Evolutionary conservation across 2,888 invertebrate species (phyloP).

Genomic region (Lapara coniferarum): DNA sequence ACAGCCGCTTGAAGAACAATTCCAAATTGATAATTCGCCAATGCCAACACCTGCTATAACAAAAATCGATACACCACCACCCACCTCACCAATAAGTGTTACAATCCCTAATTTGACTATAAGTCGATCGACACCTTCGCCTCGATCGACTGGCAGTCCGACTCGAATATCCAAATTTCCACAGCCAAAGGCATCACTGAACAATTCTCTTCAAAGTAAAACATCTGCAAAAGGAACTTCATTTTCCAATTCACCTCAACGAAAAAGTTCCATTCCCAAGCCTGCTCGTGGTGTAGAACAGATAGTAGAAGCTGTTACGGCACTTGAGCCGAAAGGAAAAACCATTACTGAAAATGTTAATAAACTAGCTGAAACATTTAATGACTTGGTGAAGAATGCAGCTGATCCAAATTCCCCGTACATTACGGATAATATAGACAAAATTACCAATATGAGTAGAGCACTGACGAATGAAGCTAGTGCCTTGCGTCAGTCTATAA

Average conservation of each 20-base stretch:
- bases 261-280: conserved; percentile 38
- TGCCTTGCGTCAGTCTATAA: conserved; percentile 69
- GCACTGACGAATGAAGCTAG: conserved; percentile 72
- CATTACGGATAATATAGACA: conserved; percentile 62
- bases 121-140: not conserved
- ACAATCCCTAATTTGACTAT: not conserved
- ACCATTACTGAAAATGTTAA: conserved; percentile 56
- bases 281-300: conserved; percentile 39
- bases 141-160: not conserved
- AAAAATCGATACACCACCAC: conserved; percentile 5
- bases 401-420: conserved; percentile 45
- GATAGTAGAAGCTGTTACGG: conserved; percentile 38
- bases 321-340: conserved; percentile 53
- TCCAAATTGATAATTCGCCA: not conserved
- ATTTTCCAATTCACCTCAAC: conserved; percentile 9
- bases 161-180: not conserved
- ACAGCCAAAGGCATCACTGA: not conserved
- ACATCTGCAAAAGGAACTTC: conserved; percentile 33
- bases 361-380: conserved; percentile 55
- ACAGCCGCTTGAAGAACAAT: not conserved
- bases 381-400: conserved; percentile 48
- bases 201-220: conserved; percentile 25
- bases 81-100: conserved; percentile 7
- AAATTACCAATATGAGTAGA: conserved; percentile 72
- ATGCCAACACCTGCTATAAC: not conserved